Conservation (phyloP, 2,888 invertebrate genomes). For the Leptarthrus brevirostris region DNA sequence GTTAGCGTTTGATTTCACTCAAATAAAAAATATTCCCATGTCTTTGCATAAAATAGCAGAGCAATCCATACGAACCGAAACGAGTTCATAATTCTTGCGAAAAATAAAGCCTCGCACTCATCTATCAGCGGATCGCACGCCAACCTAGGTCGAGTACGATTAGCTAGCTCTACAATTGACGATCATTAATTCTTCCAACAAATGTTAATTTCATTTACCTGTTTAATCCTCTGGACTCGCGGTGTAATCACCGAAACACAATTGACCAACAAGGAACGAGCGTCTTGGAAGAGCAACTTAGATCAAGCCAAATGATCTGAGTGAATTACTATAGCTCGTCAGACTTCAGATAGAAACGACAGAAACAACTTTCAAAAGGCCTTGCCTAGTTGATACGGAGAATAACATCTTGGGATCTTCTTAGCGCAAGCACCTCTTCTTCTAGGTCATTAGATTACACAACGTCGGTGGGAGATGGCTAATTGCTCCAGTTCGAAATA, state of each 20-base stretch:
- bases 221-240: conserved; percentile 17
- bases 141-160: not conserved
- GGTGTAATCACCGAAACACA: conserved; percentile 20
- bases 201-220: conserved; percentile 28
- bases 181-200: conserved; percentile 2
- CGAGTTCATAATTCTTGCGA: conserved; percentile 14
- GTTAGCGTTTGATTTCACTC: conserved; percentile 5
- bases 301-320: conserved; percentile 4
- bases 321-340: not conserved
- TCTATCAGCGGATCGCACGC: not conserved
- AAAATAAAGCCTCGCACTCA: conserved; percentile 8
- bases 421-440: conserved; percentile 12
- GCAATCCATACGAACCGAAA: not conserved
- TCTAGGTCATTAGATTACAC: conserved; percentile 20
- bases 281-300: not conserved
- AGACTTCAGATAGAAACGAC: no score
- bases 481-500: conserved; percentile 30
- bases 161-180: not conserved
- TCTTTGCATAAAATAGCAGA: conserved; percentile 23
- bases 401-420: conserved; percentile 23
- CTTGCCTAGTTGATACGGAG: not conserved
- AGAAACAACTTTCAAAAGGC: conserved; percentile 37
- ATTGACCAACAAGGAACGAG: conserved; percentile 22
- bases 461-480: conserved; percentile 13
- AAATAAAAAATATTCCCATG: not conserved